Conservation (phyloP, 2,113 vertebrate species). For the Lepisosteus oculatus region DNA sequence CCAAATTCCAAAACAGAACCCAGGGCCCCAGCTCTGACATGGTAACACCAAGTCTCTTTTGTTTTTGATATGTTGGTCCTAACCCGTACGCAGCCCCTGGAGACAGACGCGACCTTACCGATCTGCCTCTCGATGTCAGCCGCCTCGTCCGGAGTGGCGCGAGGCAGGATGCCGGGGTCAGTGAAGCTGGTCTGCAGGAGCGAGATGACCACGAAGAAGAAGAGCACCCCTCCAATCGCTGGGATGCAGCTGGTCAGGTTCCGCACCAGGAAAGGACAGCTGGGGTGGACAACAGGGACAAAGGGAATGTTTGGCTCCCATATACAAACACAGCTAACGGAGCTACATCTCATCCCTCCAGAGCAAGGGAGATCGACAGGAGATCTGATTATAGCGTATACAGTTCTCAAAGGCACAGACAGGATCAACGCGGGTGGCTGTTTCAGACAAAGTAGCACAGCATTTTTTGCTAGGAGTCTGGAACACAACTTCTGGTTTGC, state of each 20-base stretch:
- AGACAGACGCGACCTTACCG: conserved; percentile 60
- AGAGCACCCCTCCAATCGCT: conserved; percentile 81
- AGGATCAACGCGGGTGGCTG: no score
- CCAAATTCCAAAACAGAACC: no score
- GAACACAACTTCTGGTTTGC: no score
- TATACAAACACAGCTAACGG: no score
- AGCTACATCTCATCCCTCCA: neutral
- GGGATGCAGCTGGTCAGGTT: conserved; percentile 87
- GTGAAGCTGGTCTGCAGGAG: conserved; percentile 91
- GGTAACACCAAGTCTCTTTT: no score
- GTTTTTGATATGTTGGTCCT: no score
- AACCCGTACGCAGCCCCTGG: no score
- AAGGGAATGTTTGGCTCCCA: no score
- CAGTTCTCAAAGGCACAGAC: neutral
- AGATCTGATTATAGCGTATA: neutral
- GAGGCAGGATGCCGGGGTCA: conserved; percentile 90
- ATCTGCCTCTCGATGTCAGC: conserved; percentile 88
- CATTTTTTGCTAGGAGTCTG: no score
- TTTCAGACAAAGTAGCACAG: no score
- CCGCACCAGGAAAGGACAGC: conserved; percentile 87
- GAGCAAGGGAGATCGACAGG: neutral
- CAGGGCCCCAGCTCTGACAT: no score
- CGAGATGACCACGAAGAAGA: conserved; percentile 85
- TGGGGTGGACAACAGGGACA: conserved; percentile 41
- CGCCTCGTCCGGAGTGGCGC: conserved; percentile 87